phyloP scores from a whole-genome alignment of 2,797 vertebrate species.

The Rhinichthys osculus region DNA sequence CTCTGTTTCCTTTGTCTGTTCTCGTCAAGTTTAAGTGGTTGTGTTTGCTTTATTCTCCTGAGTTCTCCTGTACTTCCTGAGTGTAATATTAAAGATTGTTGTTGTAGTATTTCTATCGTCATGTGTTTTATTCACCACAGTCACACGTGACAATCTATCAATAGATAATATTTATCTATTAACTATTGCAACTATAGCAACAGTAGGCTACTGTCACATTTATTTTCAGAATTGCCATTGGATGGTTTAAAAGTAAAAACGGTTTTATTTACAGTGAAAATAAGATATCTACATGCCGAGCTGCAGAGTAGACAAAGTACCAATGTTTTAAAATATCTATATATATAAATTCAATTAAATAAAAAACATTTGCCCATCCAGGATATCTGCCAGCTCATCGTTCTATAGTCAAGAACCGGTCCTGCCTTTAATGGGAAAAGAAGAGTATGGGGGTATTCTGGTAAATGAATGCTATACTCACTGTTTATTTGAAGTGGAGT shows the following conservation, averaged over 20 bases:
- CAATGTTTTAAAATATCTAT: neutral
- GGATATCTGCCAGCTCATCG: neutral
- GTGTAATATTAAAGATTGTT: too few species aligned
- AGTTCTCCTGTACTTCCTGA: too few species aligned
- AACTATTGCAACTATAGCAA: neutral
- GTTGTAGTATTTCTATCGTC: neutral
- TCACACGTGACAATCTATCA: neutral
- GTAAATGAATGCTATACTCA: constrained; percentile 65
- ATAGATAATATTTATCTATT: neutral
- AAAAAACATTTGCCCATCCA: neutral
- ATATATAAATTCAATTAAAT: neutral
- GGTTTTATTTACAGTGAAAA: neutral
- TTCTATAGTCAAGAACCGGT: neutral
- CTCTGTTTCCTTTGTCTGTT: too few species aligned
- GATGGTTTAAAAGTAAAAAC: neutral
- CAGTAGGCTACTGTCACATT: neutral
- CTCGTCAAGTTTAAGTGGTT: too few species aligned
- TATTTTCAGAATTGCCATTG: neutral
- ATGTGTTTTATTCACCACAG: neutral
- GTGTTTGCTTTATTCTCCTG: too few species aligned
- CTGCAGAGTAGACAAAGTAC: neutral
- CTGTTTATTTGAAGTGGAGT: constrained; percentile 76
- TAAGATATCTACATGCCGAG: neutral
- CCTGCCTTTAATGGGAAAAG: neutral
- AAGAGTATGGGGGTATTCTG: neutral